Percentiles rank a stretch among this genome's conserved stretches.
These are phyloP conservation scores for Ia io DNA, from an alignment of 2,113 vertebrate species.

Conservation along the genomic window DNA sequence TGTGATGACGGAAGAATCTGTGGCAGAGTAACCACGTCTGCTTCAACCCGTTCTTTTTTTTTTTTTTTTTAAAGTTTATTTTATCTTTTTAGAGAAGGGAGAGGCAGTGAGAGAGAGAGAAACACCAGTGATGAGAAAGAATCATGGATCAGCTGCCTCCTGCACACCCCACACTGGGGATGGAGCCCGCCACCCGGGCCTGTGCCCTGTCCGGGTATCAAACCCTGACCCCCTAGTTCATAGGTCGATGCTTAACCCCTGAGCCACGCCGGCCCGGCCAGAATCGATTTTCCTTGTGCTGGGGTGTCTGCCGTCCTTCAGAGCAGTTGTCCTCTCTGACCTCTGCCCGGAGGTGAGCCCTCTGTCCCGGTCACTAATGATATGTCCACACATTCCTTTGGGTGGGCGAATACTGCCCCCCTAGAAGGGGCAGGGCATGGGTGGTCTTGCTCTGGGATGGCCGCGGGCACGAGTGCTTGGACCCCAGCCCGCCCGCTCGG, in stretches of 20 bases:
- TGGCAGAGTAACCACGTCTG: neutral
- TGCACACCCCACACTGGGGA: too few relatives aligned
- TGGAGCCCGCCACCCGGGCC: too few relatives aligned
- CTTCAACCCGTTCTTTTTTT: neutral
- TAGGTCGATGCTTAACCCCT: too few relatives aligned
- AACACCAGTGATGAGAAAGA: too few relatives aligned
- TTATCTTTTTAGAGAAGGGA: too few relatives aligned
- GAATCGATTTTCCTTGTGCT: too few relatives aligned
- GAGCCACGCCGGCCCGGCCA: too few relatives aligned
- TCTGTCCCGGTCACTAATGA: rapidly evolving
- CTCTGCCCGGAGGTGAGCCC: neutral
- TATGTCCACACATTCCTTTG: neutral
- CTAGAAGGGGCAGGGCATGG: too few relatives aligned
- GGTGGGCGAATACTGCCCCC: neutral
- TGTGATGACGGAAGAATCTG: neutral
- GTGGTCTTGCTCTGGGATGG: too few relatives aligned
- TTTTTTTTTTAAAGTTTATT: neutral
- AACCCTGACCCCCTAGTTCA: too few relatives aligned
- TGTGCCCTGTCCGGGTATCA: too few relatives aligned
- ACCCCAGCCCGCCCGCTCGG: neutral
- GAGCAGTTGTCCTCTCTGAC: neutral
- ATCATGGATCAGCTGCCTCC: too few relatives aligned
- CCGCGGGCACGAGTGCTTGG: rapidly evolving
- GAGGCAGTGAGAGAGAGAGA: neutral
- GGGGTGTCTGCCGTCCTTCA: neutral